These are phyloP conservation scores for Trissolcus brochymenae DNA, from an alignment of 2,888 invertebrate genomes.

Conservation along the genomic window DNA sequence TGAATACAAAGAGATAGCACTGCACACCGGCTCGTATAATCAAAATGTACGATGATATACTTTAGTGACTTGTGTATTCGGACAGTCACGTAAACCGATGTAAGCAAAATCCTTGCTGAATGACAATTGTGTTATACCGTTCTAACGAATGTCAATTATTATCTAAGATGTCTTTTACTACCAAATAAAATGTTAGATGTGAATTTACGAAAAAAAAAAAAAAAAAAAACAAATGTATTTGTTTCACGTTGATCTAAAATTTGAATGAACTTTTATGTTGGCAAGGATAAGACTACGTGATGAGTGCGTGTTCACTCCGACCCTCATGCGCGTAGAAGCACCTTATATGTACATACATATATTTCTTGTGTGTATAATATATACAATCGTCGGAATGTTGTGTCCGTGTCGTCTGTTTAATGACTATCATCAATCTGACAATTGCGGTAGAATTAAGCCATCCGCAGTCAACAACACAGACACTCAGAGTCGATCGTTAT, in stretches of 20 bases:
- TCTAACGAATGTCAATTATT: constrained; percentile 53
- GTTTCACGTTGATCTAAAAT: too few relatives aligned
- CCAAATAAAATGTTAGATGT: too few relatives aligned
- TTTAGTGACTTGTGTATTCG: constrained; percentile 55
- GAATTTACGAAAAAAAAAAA: too few relatives aligned
- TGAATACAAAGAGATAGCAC: constrained; percentile 42
- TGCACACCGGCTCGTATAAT: constrained; percentile 47
- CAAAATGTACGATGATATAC: constrained; percentile 56
- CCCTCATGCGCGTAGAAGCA: constrained; percentile 56
- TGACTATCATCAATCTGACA: constrained; percentile 53
- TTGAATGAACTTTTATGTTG: too few relatives aligned
- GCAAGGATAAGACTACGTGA: constrained; percentile 47
- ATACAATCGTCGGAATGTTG: constrained; percentile 56
- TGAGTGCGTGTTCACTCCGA: constrained; percentile 56
- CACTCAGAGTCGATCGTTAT: constrained; percentile 55
- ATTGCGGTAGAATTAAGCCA: constrained; percentile 57
- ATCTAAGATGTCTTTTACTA: constrained; percentile 42
- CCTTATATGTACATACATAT: constrained; percentile 56
- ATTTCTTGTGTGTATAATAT: constrained; percentile 52
- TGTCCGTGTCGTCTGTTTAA: constrained; percentile 55
- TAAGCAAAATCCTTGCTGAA: constrained; percentile 45
- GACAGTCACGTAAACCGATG: constrained; percentile 57
- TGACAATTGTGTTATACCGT: constrained; percentile 38
- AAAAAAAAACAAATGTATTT: too few relatives aligned
- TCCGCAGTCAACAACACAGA: constrained; percentile 59